Percentiles rank a stretch among this genome's conserved stretches.
Conservation (phyloP, 1,140 invertebrate genomes). For the Trinorchestia longiramus region DNA sequence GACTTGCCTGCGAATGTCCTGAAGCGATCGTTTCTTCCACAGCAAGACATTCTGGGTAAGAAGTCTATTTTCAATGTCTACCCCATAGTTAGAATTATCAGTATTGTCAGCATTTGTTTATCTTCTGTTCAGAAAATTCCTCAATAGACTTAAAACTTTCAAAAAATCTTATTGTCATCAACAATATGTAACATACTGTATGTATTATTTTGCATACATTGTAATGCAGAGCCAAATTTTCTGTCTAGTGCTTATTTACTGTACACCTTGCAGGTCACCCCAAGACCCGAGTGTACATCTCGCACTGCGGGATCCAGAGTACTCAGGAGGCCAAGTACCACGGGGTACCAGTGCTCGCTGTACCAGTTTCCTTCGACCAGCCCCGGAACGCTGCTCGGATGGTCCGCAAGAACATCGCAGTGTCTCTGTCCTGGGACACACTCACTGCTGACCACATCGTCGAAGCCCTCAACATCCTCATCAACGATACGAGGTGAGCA, state of each 20-base stretch:
- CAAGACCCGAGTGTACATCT: slow-evolving; percentile 69
- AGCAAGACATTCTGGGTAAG: slow-evolving; percentile 70
- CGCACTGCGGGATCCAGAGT: slow-evolving; percentile 71
- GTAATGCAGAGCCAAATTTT: background rate
- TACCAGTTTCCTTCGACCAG: slow-evolving; percentile 72
- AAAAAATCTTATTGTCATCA: background rate
- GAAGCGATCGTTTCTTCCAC: slow-evolving; percentile 78
- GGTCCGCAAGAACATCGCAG: slow-evolving; percentile 62
- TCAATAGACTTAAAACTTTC: background rate
- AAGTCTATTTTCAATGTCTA: background rate
- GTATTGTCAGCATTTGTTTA: too few relatives aligned
- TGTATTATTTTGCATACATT: background rate
- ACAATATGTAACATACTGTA: background rate
- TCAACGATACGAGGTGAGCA: slow-evolving; percentile 28
- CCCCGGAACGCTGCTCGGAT: slow-evolving; percentile 66
- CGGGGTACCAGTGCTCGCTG: slow-evolving; percentile 71
- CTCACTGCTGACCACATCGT: slow-evolving; percentile 62
- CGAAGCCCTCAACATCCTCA: slow-evolving; percentile 25
- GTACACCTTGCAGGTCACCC: slow-evolving; percentile 67
- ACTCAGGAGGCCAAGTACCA: slow-evolving; percentile 72
- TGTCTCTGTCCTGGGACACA: slow-evolving; percentile 65
- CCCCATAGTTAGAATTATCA: too few relatives aligned
- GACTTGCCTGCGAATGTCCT: slow-evolving; percentile 74
- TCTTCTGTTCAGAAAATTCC: too few relatives aligned
- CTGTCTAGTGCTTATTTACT: background rate